Conservation (phyloP, 2,888 invertebrate species). For the Neoascia interrupta region DNA sequence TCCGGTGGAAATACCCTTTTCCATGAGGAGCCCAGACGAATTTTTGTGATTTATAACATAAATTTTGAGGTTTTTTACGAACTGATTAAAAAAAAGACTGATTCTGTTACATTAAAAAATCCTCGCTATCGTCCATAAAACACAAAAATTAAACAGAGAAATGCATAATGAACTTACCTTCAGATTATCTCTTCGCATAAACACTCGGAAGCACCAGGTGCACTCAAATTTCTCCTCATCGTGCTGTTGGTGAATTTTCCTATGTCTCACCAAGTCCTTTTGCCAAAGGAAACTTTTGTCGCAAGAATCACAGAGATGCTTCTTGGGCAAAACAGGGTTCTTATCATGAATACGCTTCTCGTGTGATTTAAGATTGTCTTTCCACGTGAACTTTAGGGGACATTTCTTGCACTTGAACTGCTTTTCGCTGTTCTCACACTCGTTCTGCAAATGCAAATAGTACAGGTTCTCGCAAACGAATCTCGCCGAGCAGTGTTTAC, state of each 20-base stretch:
- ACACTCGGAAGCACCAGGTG: conserved; percentile 76
- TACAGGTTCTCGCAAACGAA: conserved; percentile 81
- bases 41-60: no score
- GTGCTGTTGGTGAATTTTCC: conserved; percentile 72
- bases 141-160: not conserved
- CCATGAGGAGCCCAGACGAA: no score
- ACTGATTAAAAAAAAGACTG: no score
- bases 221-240: conserved; percentile 75
- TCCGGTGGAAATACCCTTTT: no score
- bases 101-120: no score
- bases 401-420: conserved; percentile 76
- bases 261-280: conserved; percentile 76
- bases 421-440: conserved; percentile 76
- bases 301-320: conserved; percentile 82
- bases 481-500: conserved; percentile 81
- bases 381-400: conserved; percentile 77
- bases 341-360: conserved; percentile 68
- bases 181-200: conserved; percentile 75
- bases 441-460: conserved; percentile 80
- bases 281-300: conserved; percentile 80
- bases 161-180: conserved; percentile 63
- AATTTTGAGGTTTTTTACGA: no score
- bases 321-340: conserved; percentile 34
- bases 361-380: conserved; percentile 76
- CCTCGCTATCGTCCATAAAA: not conserved